Evolutionary conservation across 2,797 vertebrate species (phyloP).

Genomic region (Orientallactaga sibirica): DNA sequence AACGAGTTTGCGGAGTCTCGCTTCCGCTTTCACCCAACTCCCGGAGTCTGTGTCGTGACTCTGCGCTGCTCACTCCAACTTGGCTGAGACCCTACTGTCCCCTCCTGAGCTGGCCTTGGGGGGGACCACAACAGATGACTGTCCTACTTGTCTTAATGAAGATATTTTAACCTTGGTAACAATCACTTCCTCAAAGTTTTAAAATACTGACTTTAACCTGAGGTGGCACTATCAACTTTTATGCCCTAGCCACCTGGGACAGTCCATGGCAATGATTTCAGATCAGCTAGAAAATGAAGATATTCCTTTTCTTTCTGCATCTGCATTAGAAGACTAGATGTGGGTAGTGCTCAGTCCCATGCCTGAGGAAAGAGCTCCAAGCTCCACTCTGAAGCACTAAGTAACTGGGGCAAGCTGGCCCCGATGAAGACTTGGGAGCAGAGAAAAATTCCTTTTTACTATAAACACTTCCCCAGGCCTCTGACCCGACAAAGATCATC

Average conservation of each 20-base stretch:
- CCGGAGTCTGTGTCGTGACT: too few relatives aligned
- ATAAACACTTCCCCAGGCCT: too few relatives aligned
- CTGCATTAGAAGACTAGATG: background rate
- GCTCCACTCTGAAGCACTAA: too few relatives aligned
- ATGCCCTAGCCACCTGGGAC: background rate
- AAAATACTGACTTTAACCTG: conserved; percentile 52
- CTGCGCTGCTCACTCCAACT: too few relatives aligned
- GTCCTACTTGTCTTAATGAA: conserved; percentile 22
- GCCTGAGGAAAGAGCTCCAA: background rate
- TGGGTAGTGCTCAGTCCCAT: background rate
- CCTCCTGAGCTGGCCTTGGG: too few relatives aligned
- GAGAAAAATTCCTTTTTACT: too few relatives aligned
- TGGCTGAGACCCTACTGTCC: too few relatives aligned
- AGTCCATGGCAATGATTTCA: background rate
- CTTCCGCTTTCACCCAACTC: too few relatives aligned
- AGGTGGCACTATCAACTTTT: background rate
- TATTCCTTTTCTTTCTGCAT: conserved; percentile 13
- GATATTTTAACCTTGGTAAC: background rate
- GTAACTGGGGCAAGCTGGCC: too few relatives aligned
- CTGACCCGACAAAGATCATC: too few relatives aligned
- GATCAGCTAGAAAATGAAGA: background rate
- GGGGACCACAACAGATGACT: background rate
- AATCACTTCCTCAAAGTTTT: conserved; percentile 11
- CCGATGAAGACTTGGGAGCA: too few relatives aligned
- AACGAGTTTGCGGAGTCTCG: too few relatives aligned